Evolutionary conservation across 2,113 vertebrate species (phyloP), one percentile per base, ranked within the genome.

Genomic region (Copsychus sechellarum): DNA sequence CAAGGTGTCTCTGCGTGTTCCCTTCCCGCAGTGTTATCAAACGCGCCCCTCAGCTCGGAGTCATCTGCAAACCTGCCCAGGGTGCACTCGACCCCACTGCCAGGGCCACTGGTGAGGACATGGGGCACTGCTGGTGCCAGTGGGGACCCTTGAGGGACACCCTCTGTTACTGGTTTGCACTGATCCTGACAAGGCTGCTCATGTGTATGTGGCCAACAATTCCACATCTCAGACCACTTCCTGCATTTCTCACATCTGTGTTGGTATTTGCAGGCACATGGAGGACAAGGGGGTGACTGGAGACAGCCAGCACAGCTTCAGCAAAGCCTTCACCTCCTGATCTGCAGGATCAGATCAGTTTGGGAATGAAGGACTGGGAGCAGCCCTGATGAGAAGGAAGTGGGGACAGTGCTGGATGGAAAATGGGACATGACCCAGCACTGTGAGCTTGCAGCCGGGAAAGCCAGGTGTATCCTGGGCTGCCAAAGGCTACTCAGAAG

Each of bases 1-100:
- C 45, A 24, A 51, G 36, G 36, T 34, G 15, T 36, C 20, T 31
- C 19, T 45, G 43, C 51, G 56, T 60, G 22, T 26, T 12, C 31
- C 50, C 25, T 57, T 22, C 33, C 33, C n/a, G 43, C 67, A 33
- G 26, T 7, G 14, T 5, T 13, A 26, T 38, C 48, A 45, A 45
- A 38, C 1, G 0, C 48, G 8, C 2, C 42, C 42, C 58, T 48
- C 42, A 74, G 50, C 70, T 65, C 2, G 0, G 19, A 25, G 50
- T 16, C 29, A 16, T 5, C 60, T 57, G 29, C 24, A n/a, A 16
- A 24, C 20, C 6, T 42, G 29, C 58, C 24, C 34, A 5, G 34
- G 50, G 5, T 29, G 19, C 42, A 1, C 34, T 42, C 3, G 0
- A 14, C 21, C 31, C 29, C 70, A 16, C 20, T 57, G 60, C 36